These are phyloP conservation scores for Amphipyra berbera DNA, from an alignment of 2,888 invertebrate genomes.

Conservation along the genomic window DNA sequence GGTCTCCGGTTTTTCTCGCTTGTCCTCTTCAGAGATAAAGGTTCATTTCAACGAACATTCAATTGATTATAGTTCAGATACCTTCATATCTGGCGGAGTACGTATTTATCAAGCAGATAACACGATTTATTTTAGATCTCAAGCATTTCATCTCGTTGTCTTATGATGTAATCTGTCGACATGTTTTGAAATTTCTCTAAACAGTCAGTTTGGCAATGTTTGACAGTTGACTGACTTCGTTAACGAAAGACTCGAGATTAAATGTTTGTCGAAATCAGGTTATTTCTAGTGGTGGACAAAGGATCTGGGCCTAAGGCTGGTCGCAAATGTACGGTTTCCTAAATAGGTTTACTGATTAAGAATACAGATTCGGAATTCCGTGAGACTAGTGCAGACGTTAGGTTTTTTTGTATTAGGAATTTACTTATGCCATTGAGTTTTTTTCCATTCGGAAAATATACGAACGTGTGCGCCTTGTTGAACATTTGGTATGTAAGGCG, in stretches of 20 bases:
- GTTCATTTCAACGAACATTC: slow-evolving; percentile 10
- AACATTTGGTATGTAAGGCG: no score
- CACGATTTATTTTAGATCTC: slow-evolving; percentile 30
- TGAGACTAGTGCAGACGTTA: no score
- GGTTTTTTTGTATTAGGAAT: no score
- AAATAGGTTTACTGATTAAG: no score
- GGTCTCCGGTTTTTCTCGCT: slow-evolving; percentile 12
- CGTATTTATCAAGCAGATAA: slow-evolving; percentile 41
- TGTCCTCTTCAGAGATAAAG: slow-evolving; percentile 19
- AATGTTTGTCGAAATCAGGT: slow-evolving; percentile 19
- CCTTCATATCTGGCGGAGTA: not conserved
- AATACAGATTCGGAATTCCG: no score
- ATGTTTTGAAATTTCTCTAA: slow-evolving; percentile 37
- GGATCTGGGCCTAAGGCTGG: not conserved
- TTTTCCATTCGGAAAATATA: no score
- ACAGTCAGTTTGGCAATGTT: slow-evolving; percentile 50
- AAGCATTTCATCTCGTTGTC: slow-evolving; percentile 16
- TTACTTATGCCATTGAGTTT: no score
- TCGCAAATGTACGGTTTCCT: no score
- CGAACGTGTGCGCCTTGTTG: no score
- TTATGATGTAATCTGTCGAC: slow-evolving; percentile 18
- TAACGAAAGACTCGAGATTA: slow-evolving; percentile 36
- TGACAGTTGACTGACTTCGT: slow-evolving; percentile 56
- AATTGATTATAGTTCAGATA: slow-evolving; percentile 27
- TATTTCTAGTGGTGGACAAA: not conserved